Evolutionary conservation across 1,140 invertebrate species (phyloP), one percentile per base, ranked within the genome.

Genomic region (Micrasema minimum): DNA sequence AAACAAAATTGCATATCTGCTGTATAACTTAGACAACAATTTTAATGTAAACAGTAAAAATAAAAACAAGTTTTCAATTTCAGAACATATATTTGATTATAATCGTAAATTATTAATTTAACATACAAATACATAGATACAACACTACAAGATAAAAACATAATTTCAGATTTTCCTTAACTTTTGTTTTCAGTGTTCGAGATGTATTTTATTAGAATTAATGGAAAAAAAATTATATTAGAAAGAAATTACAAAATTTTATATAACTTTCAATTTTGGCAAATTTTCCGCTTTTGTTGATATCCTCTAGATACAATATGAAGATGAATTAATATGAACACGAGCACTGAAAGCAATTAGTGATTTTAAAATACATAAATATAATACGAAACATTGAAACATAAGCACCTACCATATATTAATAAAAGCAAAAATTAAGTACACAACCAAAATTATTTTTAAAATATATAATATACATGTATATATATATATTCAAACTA

Each of bases 361-460:
- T 31, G 7, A 31, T 31, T n/a, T 31, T 31, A 31, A 31, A 31
- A 31, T 31, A 48, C 16, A 41, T 14, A 59, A 38, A 18, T 22
- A 41, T 12, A 41, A 59, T 59, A 41, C 35, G 20, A 35, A 59
- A 43, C 37, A 41, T 59, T 3, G 18, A 38, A 59, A 59, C 16
- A 41, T 59, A 59, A 59, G 55, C 55, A 59, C 37, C 37, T 59
- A 35, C 3, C n/a, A 35, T 31, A 18, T 16, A 55, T 12, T 12
- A 55, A 55, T 35, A n/a, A 38, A 59, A 43, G 37, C 35, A 14
- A 16, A 51, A 22, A 41, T 59, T 59, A 59, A 59, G 55, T 59
- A 59, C 55, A 59, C 55, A 59, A 59, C 55, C 55, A 59, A 59
- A 57, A 59, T 18, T 41, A 55, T 26, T 2, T 31, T 31, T 31